Conservation (phyloP, 2,888 invertebrate species). For the Drosophila recens region DNA sequence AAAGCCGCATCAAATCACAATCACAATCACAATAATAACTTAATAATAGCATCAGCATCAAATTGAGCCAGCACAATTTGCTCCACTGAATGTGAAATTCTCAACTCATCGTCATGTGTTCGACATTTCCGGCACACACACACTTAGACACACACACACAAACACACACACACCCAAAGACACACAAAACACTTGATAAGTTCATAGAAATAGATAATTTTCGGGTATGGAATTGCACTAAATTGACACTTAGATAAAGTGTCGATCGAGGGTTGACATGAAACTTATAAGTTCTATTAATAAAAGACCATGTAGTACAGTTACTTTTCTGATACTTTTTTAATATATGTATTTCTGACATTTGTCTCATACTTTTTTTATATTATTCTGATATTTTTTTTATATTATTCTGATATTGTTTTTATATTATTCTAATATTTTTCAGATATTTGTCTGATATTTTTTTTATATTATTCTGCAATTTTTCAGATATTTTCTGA, state of each 20-base stretch:
- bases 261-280: neutral
- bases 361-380: too few species aligned
- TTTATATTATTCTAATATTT: too few species aligned
- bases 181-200: constrained; percentile 10
- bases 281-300: neutral
- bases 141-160: constrained; percentile 11
- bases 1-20: constrained; percentile 9
- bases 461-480: too few species aligned
- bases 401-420: too few species aligned
- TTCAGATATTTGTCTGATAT: too few species aligned
- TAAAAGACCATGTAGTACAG: neutral
- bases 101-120: constrained; percentile 42
- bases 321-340: too few species aligned
- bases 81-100: constrained; percentile 1
- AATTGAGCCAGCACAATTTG: neutral
- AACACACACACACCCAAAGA: constrained; percentile 8
- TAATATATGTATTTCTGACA: too few species aligned
- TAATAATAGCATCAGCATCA: neutral
- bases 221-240: constrained; percentile 14
- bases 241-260: constrained; percentile 11
- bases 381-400: too few species aligned
- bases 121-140: constrained; percentile 56
- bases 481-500: too few species aligned
- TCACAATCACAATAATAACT: neutral
- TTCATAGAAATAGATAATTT: constrained; percentile 30